Conservation (phyloP, 2,113 vertebrate species). For the Mus spicilegus region DNA sequence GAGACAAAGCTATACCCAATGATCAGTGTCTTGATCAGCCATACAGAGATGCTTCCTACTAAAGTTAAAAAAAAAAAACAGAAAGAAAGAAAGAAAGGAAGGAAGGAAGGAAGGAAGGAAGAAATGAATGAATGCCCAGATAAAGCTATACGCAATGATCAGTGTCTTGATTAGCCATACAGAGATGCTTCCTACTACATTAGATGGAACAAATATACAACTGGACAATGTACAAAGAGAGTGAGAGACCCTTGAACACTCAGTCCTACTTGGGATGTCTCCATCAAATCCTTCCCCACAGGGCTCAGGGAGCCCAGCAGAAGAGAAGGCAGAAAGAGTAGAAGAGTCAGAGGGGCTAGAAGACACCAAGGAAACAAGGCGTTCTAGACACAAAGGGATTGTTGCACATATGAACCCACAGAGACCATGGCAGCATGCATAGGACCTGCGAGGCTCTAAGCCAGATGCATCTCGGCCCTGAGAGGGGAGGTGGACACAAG, state of each 20-base stretch:
- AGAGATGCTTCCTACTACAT: not conserved
- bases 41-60: too few species aligned
- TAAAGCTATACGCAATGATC: not conserved
- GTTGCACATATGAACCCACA: not conserved
- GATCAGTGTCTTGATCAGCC: too few species aligned
- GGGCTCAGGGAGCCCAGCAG: not conserved
- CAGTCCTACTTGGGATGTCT: not conserved
- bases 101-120: accelerated
- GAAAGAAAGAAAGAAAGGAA: not conserved
- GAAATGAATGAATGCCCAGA: not conserved
- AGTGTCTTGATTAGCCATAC: not conserved
- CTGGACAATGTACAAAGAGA: not conserved
- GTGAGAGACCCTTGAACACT: not conserved
- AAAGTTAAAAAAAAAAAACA: too few species aligned
- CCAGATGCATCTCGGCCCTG: not conserved
- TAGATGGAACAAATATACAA: not conserved
- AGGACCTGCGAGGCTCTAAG: not conserved
- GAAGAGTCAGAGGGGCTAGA: not conserved
- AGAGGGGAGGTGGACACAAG: not conserved
- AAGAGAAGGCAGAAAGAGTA: not conserved
- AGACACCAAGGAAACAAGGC: not conserved
- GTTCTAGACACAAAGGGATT: too few species aligned
- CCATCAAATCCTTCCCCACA: not conserved
- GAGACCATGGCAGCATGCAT: not conserved
- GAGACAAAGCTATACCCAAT: too few species aligned